Conservation (phyloP, 2,888 invertebrate species). For the Cephus nigrinus region DNA sequence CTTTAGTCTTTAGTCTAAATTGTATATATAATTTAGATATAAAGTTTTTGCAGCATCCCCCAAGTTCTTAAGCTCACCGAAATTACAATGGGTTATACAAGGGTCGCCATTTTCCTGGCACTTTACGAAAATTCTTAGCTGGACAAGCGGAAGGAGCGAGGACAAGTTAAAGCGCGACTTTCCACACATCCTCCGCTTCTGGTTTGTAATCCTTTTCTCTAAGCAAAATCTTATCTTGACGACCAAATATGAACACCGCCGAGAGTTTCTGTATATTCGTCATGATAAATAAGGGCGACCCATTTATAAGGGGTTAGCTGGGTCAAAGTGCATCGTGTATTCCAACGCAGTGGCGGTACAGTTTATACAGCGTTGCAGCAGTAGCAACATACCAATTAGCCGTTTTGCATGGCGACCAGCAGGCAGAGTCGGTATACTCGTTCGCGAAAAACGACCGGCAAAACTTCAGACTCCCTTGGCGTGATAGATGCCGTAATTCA, state of each 20-base stretch:
- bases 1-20: not conserved
- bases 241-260: slow-evolving; percentile 6
- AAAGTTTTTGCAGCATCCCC: not conserved
- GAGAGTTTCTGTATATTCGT: slow-evolving; percentile 23
- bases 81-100: not conserved
- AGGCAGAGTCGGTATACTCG: slow-evolving; percentile 20
- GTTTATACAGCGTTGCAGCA: slow-evolving; percentile 45
- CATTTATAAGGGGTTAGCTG: slow-evolving; percentile 27
- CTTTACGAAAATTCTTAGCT: not conserved
- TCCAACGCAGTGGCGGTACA: slow-evolving; percentile 40
- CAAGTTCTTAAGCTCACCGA: not conserved
- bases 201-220: not conserved
- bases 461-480: slow-evolving; percentile 11
- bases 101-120: not conserved
- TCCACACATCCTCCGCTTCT: not conserved
- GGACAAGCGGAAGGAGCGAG: not conserved
- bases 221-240: not conserved
- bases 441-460: slow-evolving; percentile 4
- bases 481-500: slow-evolving; percentile 33
- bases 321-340: slow-evolving; percentile 49
- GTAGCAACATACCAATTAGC: slow-evolving; percentile 55
- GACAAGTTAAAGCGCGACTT: not conserved
- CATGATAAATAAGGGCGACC: slow-evolving; percentile 44
- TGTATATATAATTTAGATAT: not conserved
- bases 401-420: slow-evolving; percentile 44